Percentiles rank a stretch among this genome's conserved stretches.
These are phyloP conservation scores for Anthrax anthrax DNA, from an alignment of 2,888 invertebrate species.

Conservation along the genomic window DNA sequence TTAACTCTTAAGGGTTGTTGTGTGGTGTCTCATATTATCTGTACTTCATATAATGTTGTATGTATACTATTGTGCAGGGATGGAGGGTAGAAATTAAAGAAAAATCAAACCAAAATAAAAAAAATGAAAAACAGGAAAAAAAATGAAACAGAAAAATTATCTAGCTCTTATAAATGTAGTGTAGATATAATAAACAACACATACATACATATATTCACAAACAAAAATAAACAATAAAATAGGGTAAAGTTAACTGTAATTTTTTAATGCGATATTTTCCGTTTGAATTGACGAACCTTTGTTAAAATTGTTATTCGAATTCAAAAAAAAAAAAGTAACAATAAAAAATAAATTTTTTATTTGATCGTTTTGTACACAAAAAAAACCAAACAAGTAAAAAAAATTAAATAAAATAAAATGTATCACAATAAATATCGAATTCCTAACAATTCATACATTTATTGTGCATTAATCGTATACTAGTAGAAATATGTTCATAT, in stretches of 20 bases:
- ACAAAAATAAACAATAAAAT: conserved; percentile 7
- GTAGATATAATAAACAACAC: too few species aligned
- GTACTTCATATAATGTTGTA: not conserved
- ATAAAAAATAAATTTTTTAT: too few species aligned
- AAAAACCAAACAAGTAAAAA: too few species aligned
- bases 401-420: too few species aligned
- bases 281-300: conserved; percentile 13
- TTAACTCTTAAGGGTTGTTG: conserved; percentile 1
- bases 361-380: too few species aligned
- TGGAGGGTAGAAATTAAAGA: not conserved
- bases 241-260: conserved; percentile 17
- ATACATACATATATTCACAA: conserved; percentile 9
- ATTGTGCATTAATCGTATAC: too few species aligned
- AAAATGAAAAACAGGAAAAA: not conserved
- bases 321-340: not conserved
- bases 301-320: not conserved
- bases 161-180: conserved; percentile 11
- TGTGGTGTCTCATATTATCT: not conserved
- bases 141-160: not conserved
- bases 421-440: too few species aligned
- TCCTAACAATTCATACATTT: too few species aligned
- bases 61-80: not conserved
- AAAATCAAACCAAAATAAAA: not conserved
- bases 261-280: conserved; percentile 21
- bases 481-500: too few species aligned